A percentile compares a stretch with the other conserved stretches of the same genome.
These are phyloP conservation scores for Temnopleurus reevesii DNA, from an alignment of 53 echinoderm and acorn worm genomes.

Conservation along the genomic window DNA sequence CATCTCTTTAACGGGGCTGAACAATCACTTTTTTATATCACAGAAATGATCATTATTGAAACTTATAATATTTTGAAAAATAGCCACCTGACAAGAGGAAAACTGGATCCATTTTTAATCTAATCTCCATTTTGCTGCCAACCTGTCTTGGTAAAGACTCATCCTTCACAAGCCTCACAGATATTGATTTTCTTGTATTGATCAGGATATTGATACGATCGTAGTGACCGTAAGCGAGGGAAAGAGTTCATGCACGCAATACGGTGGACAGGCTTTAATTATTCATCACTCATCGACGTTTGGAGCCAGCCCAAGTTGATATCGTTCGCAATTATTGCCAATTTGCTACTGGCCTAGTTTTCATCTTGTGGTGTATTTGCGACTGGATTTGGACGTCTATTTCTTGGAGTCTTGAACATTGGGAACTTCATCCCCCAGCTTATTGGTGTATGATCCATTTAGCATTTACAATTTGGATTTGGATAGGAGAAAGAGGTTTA, in stretches of 20 bases:
- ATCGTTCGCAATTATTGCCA: background rate
- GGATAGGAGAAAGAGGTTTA: background rate
- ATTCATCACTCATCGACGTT: background rate
- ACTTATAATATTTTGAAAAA: background rate
- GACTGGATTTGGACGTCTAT: background rate
- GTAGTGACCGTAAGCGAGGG: background rate
- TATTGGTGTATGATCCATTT: background rate
- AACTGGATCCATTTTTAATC: background rate
- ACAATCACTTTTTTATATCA: too few relatives aligned
- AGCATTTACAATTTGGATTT: background rate
- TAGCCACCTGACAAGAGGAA: background rate
- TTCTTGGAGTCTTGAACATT: background rate
- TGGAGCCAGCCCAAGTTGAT: background rate
- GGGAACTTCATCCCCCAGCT: background rate
- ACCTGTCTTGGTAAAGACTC: background rate
- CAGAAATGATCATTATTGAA: too few relatives aligned
- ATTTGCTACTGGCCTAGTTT: background rate
- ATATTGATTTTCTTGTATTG: background rate
- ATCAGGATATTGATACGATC: background rate
- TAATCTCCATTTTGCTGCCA: background rate
- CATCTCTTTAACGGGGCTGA: too few relatives aligned
- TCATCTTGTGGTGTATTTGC: background rate
- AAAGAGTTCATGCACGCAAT: background rate
- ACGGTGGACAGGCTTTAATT: background rate
- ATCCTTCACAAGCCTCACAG: background rate